Evolutionary conservation across 2,113 vertebrate species (phyloP).

Genomic region (Cacatua alba): DNA sequence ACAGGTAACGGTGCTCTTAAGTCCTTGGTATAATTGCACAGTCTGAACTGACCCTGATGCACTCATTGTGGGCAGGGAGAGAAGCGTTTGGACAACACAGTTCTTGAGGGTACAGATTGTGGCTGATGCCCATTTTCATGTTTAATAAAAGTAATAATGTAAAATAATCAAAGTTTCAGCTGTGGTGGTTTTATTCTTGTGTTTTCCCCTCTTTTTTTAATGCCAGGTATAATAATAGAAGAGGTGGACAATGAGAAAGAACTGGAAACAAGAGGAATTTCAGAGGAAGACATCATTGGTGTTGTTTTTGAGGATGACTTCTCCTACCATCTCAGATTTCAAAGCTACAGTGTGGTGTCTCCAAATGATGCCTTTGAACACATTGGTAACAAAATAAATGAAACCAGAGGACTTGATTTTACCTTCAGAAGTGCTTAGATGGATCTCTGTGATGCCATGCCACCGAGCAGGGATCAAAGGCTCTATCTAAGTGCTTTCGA

Average conservation of each 20-base stretch:
- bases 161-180: not conserved
- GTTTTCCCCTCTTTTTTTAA: too few relatives aligned
- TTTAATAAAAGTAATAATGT: not conserved
- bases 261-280: conserved; percentile 73
- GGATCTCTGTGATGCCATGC: not conserved
- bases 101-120: not conserved
- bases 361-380: conserved; percentile 75
- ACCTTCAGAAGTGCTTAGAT: not conserved
- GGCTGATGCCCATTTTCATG: fast-evolving
- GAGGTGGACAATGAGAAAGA: conserved; percentile 75
- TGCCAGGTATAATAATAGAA: conserved; percentile 71
- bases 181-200: not conserved
- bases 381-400: conserved; percentile 71
- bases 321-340: conserved; percentile 83
- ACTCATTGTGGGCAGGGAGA: not conserved
- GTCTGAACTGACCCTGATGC: fast-evolving
- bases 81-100: fast-evolving
- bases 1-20: not conserved
- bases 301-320: conserved; percentile 84
- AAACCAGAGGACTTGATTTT: not conserved
- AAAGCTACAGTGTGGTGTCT: not conserved
- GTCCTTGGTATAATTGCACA: not conserved
- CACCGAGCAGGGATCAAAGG: not conserved
- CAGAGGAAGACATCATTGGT: conserved; percentile 62
- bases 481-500: not conserved